Base-by-base conservation (phyloP, 2,113 vertebrate genomes). In the Melanostigma gelatinosum region DNA sequence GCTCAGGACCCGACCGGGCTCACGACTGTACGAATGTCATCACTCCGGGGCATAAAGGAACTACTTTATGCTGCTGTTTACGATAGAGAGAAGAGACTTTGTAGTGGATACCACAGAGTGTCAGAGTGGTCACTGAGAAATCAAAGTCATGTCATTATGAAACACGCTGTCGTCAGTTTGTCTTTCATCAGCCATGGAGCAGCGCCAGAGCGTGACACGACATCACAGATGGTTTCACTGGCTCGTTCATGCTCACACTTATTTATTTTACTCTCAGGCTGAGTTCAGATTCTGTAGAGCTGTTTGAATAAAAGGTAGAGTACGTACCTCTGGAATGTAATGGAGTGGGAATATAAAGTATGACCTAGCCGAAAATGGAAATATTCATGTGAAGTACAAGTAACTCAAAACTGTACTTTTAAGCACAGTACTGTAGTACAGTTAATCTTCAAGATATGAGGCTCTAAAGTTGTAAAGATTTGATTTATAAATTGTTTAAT, bases 191-290 rank as follows among this genome's bases (percentile, higher is more conserved):
- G 29, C 73, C 24, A 29, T 72, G 38, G 40, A 58, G 38, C 58
- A 10, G 58, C 66, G 73, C 46, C 55, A 27, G 54, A 46, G 57
- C 32, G 64, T 79, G 27, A 79, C 36, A 13, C 32, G 38, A 72
- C 67, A 72, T 38, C 67, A 20, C 77, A 78, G 69, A 85, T 58
- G 69, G 24, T 50, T 50, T 79, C 44, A 42, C 24, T 9, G 73
- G 18, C 1, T 34, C 3, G 9, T 4, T 78, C 67, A 36, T 62
- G 42, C 42, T 48, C 42, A 36, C 57, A 70, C 34, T 3, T 67
- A 7, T 50, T 40, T 22, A 38, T 63, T 52, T 61, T 9, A 62
- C 13, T 50, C 29, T 36, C 44, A 2, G 8, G 42, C 9, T 62
- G 9, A 72, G 48, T 46, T 34, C 10, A 50, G 27, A 61, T 27